phyloP scores from a whole-genome alignment of 2,888 invertebrate species.

The Danaus chrysippus region DNA sequence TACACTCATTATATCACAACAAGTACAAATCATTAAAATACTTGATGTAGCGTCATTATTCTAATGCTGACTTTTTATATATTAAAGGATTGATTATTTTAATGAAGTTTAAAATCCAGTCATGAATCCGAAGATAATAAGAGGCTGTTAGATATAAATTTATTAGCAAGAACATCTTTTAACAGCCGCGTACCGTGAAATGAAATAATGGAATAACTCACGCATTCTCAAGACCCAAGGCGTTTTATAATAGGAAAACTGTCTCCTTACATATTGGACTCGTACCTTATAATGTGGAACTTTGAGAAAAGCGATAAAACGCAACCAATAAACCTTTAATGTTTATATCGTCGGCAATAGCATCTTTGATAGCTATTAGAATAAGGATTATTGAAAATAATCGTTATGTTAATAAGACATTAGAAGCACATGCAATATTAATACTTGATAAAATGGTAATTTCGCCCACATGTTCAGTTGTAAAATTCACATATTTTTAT shows the following conservation, averaged over 20 bases:
- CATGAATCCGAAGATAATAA: slow-evolving; percentile 34
- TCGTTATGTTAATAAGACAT: slow-evolving; percentile 1
- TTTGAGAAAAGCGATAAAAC: not conserved
- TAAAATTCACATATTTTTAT: not conserved
- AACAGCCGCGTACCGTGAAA: slow-evolving; percentile 41
- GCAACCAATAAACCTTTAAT: not conserved
- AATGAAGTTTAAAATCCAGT: slow-evolving; percentile 35
- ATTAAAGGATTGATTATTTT: slow-evolving; percentile 32
- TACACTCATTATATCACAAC: too few species aligned
- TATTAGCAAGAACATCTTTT: slow-evolving; percentile 43
- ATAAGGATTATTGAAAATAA: not conserved
- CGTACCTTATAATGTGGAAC: not conserved
- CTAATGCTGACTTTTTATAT: not conserved
- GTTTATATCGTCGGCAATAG: not conserved
- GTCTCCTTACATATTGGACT: slow-evolving; percentile 2
- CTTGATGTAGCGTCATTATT: too few species aligned
- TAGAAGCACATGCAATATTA: not conserved
- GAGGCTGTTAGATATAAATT: slow-evolving; percentile 39
- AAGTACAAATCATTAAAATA: too few species aligned
- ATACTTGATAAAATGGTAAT: not conserved
- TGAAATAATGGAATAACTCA: slow-evolving; percentile 55
- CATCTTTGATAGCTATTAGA: not conserved
- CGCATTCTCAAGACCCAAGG: slow-evolving; percentile 41
- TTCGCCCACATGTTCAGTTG: not conserved
- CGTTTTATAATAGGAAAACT: slow-evolving; percentile 19